Percentiles rank a stretch among this genome's conserved stretches.
These are phyloP conservation scores for Pangasius krempfi DNA, from an alignment of 2,797 vertebrate genomes.

Conservation along the genomic window DNA sequence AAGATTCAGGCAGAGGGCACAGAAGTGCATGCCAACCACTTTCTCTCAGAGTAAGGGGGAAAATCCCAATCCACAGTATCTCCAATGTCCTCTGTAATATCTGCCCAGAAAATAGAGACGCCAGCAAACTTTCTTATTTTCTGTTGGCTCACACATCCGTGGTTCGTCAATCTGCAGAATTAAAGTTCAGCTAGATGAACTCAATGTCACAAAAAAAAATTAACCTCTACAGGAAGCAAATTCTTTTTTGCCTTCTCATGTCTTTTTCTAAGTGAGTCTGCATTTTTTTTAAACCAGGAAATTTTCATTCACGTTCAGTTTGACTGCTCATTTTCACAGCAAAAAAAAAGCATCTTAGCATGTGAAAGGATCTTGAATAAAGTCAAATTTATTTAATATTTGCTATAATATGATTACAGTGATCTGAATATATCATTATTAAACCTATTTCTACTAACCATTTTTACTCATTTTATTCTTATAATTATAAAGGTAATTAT, in stretches of 20 bases:
- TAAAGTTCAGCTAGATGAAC: not conserved
- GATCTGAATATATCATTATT: not conserved
- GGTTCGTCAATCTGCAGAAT: not conserved
- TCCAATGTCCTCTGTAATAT: not conserved
- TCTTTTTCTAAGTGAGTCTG: not conserved
- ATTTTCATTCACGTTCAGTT: not conserved
- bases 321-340: not conserved
- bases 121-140: not conserved
- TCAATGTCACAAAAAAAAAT: not conserved
- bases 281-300: not conserved
- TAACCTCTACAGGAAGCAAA: not conserved
- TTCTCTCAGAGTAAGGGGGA: slow-evolving; percentile 13
- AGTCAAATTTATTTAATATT: not conserved
- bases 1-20: slow-evolving; percentile 38
- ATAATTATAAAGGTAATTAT: not conserved
- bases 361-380: not conserved
- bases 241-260: not conserved
- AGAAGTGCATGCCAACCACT: not conserved
- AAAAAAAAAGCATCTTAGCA: no score
- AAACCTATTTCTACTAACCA: not conserved
- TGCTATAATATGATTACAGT: not conserved
- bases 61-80: not conserved
- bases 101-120: not conserved
- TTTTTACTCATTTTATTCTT: not conserved
- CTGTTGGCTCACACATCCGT: not conserved